Evolutionary conservation across 1,140 invertebrate species (phyloP).

Genomic region (Nymphalis io): DNA sequence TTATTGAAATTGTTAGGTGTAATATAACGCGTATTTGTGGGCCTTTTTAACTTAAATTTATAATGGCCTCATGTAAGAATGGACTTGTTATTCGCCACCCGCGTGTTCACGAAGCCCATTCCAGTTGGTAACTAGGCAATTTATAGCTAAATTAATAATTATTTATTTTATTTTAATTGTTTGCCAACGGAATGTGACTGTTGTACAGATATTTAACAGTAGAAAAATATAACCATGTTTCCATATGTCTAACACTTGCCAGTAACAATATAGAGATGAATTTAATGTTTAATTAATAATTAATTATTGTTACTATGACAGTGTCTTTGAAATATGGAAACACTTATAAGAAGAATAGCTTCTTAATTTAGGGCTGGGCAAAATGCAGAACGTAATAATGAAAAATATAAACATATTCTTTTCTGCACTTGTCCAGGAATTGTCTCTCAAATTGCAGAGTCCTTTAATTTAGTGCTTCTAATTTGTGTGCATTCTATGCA

Average conservation of each 20-base stretch:
- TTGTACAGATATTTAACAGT: slow-evolving; percentile 76
- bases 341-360: slow-evolving; percentile 47
- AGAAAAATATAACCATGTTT: slow-evolving; percentile 67
- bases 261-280: slow-evolving; percentile 25
- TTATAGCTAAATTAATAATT: slow-evolving; percentile 77
- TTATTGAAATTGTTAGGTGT: slow-evolving; percentile 73
- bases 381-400: slow-evolving; percentile 24
- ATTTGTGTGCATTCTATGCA: slow-evolving; percentile 52
- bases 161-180: slow-evolving; percentile 76
- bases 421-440: slow-evolving; percentile 31
- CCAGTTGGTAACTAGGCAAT: slow-evolving; percentile 78
- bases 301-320: slow-evolving; percentile 24
- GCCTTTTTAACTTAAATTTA: slow-evolving; percentile 57
- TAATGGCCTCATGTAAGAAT: slow-evolving; percentile 67
- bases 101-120: slow-evolving; percentile 79
- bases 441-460: slow-evolving; percentile 37
- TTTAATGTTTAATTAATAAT: slow-evolving; percentile 27
- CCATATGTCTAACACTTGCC: slow-evolving; percentile 39
- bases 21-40: slow-evolving; percentile 57
- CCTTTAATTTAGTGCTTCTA: slow-evolving; percentile 47
- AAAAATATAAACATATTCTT: slow-evolving; percentile 27
- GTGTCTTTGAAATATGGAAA: slow-evolving; percentile 41
- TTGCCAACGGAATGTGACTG: slow-evolving; percentile 79
- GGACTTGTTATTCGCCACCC: slow-evolving; percentile 78
- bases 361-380: slow-evolving; percentile 36